Percentiles rank a stretch among this genome's conserved stretches.
Conservation (phyloP, 2,797 vertebrate species). For the Crenuchus spilurus region DNA sequence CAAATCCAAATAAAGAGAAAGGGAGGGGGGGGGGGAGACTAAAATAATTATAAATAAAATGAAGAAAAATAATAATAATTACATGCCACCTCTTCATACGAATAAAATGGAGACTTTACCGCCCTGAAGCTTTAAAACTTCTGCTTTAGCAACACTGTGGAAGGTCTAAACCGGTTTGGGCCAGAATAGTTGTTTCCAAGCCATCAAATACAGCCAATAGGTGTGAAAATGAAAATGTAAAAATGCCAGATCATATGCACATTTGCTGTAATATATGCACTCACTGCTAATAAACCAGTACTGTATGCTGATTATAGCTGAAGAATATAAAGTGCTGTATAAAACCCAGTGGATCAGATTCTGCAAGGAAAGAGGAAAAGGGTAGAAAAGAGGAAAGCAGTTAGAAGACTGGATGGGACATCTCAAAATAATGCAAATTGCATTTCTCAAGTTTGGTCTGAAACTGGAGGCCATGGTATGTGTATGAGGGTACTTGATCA, state of each 20-base stretch:
- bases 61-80: slow-evolving; percentile 7
- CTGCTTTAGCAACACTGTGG: slow-evolving; percentile 13
- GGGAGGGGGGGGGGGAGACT: too few relatives aligned
- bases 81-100: slow-evolving; percentile 7
- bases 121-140: neutral
- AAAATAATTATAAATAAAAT: too few relatives aligned
- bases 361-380: neutral
- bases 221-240: neutral
- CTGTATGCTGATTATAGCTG: neutral
- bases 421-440: neutral
- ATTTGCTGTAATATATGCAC: neutral
- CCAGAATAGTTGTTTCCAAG: too few relatives aligned
- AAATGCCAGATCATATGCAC: neutral
- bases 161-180: neutral
- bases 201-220: too few relatives aligned
- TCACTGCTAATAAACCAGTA: neutral
- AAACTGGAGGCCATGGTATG: neutral
- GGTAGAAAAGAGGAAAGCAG: neutral
- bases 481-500: neutral
- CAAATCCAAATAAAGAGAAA: neutral
- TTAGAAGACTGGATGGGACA: too few relatives aligned
- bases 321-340: neutral
- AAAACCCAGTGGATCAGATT: neutral
- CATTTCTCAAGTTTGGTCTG: neutral
- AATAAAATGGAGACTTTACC: neutral